These are phyloP conservation scores for Octodon degus DNA, from an alignment of 2,113 vertebrate genomes.

Conservation along the genomic window DNA sequence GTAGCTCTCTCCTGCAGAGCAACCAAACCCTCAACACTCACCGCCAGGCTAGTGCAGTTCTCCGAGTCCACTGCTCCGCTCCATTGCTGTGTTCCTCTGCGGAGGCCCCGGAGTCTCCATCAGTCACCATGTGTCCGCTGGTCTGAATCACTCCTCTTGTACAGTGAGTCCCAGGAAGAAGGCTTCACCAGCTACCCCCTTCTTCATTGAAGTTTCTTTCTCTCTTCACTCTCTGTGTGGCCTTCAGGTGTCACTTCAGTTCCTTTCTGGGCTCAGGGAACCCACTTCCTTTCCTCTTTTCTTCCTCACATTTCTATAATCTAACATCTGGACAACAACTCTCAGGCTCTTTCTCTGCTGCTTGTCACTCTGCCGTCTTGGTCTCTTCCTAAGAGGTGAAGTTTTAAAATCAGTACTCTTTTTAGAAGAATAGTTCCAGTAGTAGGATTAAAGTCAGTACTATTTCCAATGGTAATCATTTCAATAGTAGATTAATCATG, in stretches of 20 bases:
- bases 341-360: neutral
- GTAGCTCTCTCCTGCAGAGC: neutral
- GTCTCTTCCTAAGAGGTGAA: neutral
- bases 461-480: neutral
- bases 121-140: neutral
- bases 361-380: neutral
- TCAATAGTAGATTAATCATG: neutral
- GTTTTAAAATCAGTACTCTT: neutral
- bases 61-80: neutral
- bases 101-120: neutral
- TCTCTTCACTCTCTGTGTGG: neutral
- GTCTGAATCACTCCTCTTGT: neutral
- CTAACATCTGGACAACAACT: neutral
- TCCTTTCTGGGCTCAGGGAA: neutral
- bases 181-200: neutral
- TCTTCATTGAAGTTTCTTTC: neutral
- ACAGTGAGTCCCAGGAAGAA: neutral
- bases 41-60: neutral
- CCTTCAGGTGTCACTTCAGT: neutral
- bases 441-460: neutral
- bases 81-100: neutral
- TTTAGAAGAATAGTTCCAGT: constrained; percentile 49
- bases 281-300: neutral
- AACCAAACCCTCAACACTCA: neutral
- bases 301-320: neutral